These are phyloP conservation scores for Adelges cooleyi DNA, from an alignment of 1,140 invertebrate genomes.

Conservation along the genomic window DNA sequence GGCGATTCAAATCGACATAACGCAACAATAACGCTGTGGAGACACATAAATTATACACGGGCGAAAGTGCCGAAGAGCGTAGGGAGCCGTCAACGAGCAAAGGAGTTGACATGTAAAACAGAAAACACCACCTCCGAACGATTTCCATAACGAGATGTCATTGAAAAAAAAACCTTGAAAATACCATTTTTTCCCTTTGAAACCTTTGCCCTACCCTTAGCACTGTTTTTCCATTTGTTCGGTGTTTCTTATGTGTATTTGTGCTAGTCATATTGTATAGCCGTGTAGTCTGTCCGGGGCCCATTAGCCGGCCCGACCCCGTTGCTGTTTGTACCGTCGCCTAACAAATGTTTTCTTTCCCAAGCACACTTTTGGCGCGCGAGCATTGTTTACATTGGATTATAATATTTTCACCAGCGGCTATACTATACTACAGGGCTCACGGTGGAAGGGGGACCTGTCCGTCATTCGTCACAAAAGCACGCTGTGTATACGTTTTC, in stretches of 20 bases:
- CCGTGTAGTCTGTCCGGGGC: no score
- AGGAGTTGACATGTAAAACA: neutral
- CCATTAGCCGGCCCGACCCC: neutral
- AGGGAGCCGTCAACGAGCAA: conserved; percentile 1
- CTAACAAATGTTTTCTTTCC: conserved; percentile 28
- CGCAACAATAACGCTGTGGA: conserved; percentile 7
- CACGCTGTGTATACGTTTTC: neutral
- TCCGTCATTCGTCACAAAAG: conserved; percentile 24
- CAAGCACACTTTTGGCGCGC: conserved; percentile 16
- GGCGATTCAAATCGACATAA: no score
- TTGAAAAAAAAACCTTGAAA: conserved; percentile 4
- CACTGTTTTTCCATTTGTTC: neutral
- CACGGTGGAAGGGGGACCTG: neutral
- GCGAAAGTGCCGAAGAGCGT: conserved; percentile 9
- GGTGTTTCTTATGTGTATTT: no score
- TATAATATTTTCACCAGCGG: no score
- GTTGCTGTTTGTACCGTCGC: neutral
- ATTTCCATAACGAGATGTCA: conserved; percentile 28
- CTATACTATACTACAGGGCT: neutral
- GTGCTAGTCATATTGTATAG: no score
- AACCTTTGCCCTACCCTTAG: neutral
- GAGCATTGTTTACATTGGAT: conserved; percentile 23
- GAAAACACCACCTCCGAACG: conserved; percentile 18
- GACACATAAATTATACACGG: conserved; percentile 15
- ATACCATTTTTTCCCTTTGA: neutral